phyloP scores from a whole-genome alignment of 2,113 vertebrate genomes.

The Pleuronectes platessa region DNA sequence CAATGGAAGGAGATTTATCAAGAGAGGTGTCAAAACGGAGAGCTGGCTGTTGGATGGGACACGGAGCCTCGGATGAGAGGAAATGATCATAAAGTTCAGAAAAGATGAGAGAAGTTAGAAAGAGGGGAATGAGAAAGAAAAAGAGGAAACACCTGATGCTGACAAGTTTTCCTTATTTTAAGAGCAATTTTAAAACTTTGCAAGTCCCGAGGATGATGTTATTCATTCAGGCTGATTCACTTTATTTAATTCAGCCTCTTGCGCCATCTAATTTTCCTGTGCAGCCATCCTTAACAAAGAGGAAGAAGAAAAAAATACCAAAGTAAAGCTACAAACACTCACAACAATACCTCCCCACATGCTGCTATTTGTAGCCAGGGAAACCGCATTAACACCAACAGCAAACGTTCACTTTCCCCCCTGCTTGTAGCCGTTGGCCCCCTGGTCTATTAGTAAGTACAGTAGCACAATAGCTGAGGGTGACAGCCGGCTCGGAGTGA shows the following conservation, averaged over 20 bases:
- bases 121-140: not conserved
- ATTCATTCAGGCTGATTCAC: conserved; percentile 8
- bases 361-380: conserved; percentile 13
- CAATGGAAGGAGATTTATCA: conserved; percentile 70
- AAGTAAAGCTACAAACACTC: not conserved
- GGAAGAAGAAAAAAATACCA: rapidly evolving
- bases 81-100: conserved; percentile 1
- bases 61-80: conserved; percentile 10
- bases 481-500: conserved; percentile 68
- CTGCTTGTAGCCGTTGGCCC: conserved; percentile 9
- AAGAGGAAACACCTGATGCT: no score
- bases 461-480: conserved; percentile 57
- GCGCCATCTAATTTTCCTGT: conserved; percentile 31
- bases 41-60: conserved; percentile 28
- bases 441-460: conserved; percentile 49
- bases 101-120: not conserved
- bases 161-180: not conserved
- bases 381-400: conserved; percentile 13
- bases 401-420: conserved; percentile 42
- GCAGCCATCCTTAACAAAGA: conserved; percentile 29
- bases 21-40: conserved; percentile 33
- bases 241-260: conserved; percentile 15
- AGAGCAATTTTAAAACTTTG: conserved; percentile 2
- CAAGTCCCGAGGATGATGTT: not conserved
- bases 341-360: conserved; percentile 1